These are phyloP conservation scores for Agrilus biguttatus DNA, from an alignment of 2,888 invertebrate species.

Conservation along the genomic window DNA sequence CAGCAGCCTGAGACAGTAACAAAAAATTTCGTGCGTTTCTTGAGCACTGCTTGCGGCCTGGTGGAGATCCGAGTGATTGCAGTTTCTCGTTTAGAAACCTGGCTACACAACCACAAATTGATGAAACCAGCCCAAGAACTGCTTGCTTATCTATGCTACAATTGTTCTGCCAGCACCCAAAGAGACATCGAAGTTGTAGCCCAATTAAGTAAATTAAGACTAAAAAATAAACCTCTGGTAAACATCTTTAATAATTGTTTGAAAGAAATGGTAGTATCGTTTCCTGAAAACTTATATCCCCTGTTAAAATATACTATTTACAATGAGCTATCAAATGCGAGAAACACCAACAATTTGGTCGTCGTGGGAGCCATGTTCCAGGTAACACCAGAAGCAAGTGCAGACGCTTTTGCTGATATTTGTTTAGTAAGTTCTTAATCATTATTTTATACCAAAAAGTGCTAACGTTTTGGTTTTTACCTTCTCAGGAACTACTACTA, in stretches of 20 bases:
- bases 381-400: slow-evolving; percentile 66
- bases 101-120: slow-evolving; percentile 92
- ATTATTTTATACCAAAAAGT: background rate
- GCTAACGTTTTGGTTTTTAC: background rate
- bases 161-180: slow-evolving; percentile 59
- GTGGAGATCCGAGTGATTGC: slow-evolving; percentile 71
- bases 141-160: slow-evolving; percentile 78
- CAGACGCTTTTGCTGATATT: slow-evolving; percentile 71
- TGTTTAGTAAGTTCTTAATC: slow-evolving; percentile 39
- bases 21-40: slow-evolving; percentile 72
- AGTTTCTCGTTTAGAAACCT: slow-evolving; percentile 72
- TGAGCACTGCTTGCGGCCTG: slow-evolving; percentile 75
- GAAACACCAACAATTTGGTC: slow-evolving; percentile 91
- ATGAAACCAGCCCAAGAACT: slow-evolving; percentile 86
- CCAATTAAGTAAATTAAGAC: slow-evolving; percentile 73
- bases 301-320: slow-evolving; percentile 84
- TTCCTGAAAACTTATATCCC: slow-evolving; percentile 70
- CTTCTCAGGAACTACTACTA: slow-evolving; percentile 61
- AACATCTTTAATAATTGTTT: slow-evolving; percentile 80
- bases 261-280: slow-evolving; percentile 74
- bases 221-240: slow-evolving; percentile 87
- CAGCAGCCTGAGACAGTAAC: slow-evolving; percentile 79
- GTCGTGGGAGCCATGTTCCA: slow-evolving; percentile 81
- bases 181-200: slow-evolving; percentile 62
- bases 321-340: slow-evolving; percentile 83